Conservation (phyloP, 2,888 invertebrate genomes). For the Dinocampus coccinellae region DNA sequence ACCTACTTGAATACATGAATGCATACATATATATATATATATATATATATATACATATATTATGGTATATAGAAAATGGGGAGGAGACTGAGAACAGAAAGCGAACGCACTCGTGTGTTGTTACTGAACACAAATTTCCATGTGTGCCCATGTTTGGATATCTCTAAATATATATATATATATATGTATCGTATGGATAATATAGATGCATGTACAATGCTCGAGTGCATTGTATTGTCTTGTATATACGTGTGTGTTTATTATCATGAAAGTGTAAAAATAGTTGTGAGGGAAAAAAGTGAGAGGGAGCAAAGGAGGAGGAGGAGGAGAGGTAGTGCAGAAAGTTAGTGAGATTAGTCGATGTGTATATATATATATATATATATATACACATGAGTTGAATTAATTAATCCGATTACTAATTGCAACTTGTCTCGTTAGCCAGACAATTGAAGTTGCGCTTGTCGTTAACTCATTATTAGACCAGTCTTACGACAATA, state of each 20-base stretch:
- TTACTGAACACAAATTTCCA: constrained; percentile 29
- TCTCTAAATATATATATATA: constrained; percentile 32
- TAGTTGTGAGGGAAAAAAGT: too few species aligned
- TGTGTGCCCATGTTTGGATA: constrained; percentile 38
- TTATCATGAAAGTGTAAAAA: too few species aligned
- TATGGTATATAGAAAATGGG: neutral
- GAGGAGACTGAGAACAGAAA: neutral
- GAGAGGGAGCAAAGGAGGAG: constrained; percentile 19
- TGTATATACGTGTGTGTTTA: neutral
- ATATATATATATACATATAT: too few species aligned
- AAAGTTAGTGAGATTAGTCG: neutral
- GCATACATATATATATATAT: neutral
- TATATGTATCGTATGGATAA: constrained; percentile 1
- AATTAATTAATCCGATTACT: constrained; percentile 52
- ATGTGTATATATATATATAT: neutral
- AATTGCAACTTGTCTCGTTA: constrained; percentile 49
- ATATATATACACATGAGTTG: constrained; percentile 30
- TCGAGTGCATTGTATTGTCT: neutral
- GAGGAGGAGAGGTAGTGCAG: neutral
- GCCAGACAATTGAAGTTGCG: constrained; percentile 46
- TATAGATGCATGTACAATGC: neutral
- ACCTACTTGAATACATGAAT: neutral
- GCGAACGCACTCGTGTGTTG: neutral
- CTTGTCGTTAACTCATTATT: constrained; percentile 38
- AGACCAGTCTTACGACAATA: constrained; percentile 13